Evolutionary conservation across 2,888 invertebrate species (phyloP).

Genomic region (Rhimphoctona megacephalus): DNA sequence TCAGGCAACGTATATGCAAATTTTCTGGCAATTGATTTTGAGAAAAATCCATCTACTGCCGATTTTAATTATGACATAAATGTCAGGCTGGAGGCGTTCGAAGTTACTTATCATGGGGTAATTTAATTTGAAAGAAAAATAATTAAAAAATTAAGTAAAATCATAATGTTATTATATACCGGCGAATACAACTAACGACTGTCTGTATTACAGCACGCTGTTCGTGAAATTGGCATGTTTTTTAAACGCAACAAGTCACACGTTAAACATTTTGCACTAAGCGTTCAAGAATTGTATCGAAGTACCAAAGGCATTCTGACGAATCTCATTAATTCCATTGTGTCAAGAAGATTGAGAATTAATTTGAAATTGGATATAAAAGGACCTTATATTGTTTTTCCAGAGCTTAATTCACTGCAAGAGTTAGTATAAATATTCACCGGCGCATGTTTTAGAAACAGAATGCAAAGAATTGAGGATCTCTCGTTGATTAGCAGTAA

Average conservation of each 20-base stretch:
- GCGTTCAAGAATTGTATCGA: slow-evolving; percentile 74
- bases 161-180: not conserved
- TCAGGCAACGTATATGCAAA: slow-evolving; percentile 88
- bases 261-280: slow-evolving; percentile 84
- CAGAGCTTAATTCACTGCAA: slow-evolving; percentile 90
- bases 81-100: slow-evolving; percentile 90
- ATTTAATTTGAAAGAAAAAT: slow-evolving; percentile 60
- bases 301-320: slow-evolving; percentile 82
- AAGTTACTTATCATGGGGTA: slow-evolving; percentile 92
- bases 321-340: slow-evolving; percentile 85
- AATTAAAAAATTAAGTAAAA: not conserved
- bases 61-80: slow-evolving; percentile 90
- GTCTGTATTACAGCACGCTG: slow-evolving; percentile 87
- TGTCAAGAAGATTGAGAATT: slow-evolving; percentile 87
- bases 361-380: slow-evolving; percentile 91
- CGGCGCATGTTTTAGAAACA: not conserved
- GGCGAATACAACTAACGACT: slow-evolving; percentile 24
- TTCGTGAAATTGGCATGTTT: slow-evolving; percentile 90
- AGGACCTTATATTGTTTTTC: slow-evolving; percentile 91
- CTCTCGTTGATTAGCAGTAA: not conserved
- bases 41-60: slow-evolving; percentile 89
- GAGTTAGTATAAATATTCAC: slow-evolving; percentile 85
- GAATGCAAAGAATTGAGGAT: not conserved
- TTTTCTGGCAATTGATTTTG: slow-evolving; percentile 91
- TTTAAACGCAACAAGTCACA: slow-evolving; percentile 87